Percentiles rank a stretch among this genome's conserved stretches.
phyloP scores from a whole-genome alignment of 2,113 vertebrate species.

The Pollachius pollachius region DNA sequence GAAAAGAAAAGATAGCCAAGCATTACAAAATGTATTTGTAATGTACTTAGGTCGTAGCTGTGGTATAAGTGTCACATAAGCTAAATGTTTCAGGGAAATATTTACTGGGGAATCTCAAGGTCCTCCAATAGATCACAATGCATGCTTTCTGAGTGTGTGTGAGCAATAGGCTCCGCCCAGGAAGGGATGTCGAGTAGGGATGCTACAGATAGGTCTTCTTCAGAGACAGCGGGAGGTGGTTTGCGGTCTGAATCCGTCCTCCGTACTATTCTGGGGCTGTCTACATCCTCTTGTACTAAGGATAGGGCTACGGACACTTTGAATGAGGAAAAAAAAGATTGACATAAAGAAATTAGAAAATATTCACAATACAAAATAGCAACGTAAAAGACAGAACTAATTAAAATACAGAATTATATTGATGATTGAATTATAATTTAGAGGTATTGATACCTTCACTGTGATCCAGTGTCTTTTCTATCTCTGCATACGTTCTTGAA shows the following conservation, averaged over 20 bases:
- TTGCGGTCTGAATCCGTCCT: slow-evolving; percentile 71
- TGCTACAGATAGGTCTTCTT: slow-evolving; percentile 91
- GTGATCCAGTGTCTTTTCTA: slow-evolving; percentile 90
- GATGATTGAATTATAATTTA: not conserved
- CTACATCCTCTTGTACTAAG: slow-evolving; percentile 85
- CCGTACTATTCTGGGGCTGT: slow-evolving; percentile 72
- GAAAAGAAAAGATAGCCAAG: slow-evolving; percentile 14
- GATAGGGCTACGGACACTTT: slow-evolving; percentile 81
- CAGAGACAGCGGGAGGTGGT: slow-evolving; percentile 90
- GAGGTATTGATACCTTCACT: slow-evolving; percentile 83
- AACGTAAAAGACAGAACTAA: too few relatives aligned
- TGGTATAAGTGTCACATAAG: not conserved
- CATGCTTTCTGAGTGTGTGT: slow-evolving; percentile 78
- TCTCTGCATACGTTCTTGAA: slow-evolving; percentile 82
- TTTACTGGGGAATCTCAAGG: slow-evolving; percentile 72
- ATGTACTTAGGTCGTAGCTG: not conserved
- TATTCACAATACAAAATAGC: too few relatives aligned
- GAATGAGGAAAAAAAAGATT: slow-evolving; percentile 6
- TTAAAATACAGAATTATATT: not conserved
- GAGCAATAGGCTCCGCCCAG: slow-evolving; percentile 79
- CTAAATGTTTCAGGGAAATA: slow-evolving; percentile 13
- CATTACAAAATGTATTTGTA: slow-evolving; percentile 21
- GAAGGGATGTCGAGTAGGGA: slow-evolving; percentile 84
- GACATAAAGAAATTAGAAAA: not conserved
- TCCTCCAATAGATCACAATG: slow-evolving; percentile 85